These are phyloP conservation scores for Synanthedon andrenaeformis DNA, from an alignment of 2,888 invertebrate genomes.

Conservation along the genomic window DNA sequence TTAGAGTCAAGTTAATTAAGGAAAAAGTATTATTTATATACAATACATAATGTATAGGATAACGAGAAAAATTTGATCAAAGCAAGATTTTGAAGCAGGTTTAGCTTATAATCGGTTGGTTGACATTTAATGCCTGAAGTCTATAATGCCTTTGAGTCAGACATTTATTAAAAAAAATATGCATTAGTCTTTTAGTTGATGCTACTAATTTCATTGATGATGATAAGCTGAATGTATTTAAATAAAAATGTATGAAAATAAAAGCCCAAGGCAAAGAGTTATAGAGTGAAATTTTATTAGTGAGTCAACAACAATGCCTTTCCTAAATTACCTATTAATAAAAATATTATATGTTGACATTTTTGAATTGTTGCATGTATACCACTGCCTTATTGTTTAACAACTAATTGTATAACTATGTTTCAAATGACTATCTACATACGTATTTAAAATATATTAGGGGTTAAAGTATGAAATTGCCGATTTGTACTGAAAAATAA, in stretches of 20 bases:
- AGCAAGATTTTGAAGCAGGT: no score
- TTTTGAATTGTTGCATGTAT: constrained; percentile 40
- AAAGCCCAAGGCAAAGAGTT: not conserved
- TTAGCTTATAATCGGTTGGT: no score
- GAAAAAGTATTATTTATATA: constrained; percentile 42
- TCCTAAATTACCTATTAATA: constrained; percentile 16
- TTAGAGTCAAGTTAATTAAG: constrained; percentile 16
- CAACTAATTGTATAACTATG: constrained; percentile 33
- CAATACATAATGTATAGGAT: constrained; percentile 9
- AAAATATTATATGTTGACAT: constrained; percentile 25
- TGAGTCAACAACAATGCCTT: constrained; percentile 14
- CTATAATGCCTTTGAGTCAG: no score
- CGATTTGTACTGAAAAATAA: no score
- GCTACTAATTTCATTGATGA: not conserved
- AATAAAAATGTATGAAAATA: not conserved
- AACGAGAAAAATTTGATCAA: no score
- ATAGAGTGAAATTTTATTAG: constrained; percentile 4
- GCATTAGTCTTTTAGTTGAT: not conserved
- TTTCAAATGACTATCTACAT: constrained; percentile 16
- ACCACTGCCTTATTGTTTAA: constrained; percentile 58
- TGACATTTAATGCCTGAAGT: no score
- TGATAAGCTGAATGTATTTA: not conserved
- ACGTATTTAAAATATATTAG: no score
- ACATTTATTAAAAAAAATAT: no score
- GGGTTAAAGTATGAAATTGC: no score